A percentile compares a stretch with the other conserved stretches of the same genome.
Conservation (phyloP, 2,888 invertebrate species). For the Thera britannica region DNA sequence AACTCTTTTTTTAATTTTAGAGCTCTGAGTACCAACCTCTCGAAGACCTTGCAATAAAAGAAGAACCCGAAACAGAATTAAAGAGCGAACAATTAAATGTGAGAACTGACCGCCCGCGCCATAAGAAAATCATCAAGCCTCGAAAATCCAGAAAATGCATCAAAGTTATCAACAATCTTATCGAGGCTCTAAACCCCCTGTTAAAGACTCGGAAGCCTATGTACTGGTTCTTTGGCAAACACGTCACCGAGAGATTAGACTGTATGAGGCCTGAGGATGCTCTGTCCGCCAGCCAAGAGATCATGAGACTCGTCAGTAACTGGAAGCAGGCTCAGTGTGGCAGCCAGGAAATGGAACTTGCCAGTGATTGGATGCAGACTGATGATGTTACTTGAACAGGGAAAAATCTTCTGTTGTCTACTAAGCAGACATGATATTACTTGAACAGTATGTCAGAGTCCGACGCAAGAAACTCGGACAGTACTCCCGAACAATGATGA, state of each 20-base stretch:
- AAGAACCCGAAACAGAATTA: slow-evolving; percentile 55
- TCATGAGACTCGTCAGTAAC: slow-evolving; percentile 55
- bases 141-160: slow-evolving; percentile 58
- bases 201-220: slow-evolving; percentile 40
- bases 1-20: slow-evolving; percentile 23
- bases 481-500: too few relatives aligned
- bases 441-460: too few relatives aligned
- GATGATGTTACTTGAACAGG: background rate
- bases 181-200: slow-evolving; percentile 67
- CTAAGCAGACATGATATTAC: too few relatives aligned
- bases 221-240: slow-evolving; percentile 73
- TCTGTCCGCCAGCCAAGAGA: slow-evolving; percentile 60
- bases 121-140: slow-evolving; percentile 44
- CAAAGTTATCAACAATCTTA: slow-evolving; percentile 63
- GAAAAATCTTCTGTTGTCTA: background rate
- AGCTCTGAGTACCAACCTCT: slow-evolving; percentile 11
- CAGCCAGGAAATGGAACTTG: background rate
- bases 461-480: too few relatives aligned
- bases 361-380: background rate
- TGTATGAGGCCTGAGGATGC: slow-evolving; percentile 66
- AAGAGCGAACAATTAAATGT: slow-evolving; percentile 38
- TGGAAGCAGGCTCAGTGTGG: slow-evolving; percentile 24
- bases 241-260: slow-evolving; percentile 68
- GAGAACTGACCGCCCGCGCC: slow-evolving; percentile 64
- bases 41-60: slow-evolving; percentile 50